Conservation (phyloP, 2,888 invertebrate species). For the Acrobasis repandana region DNA sequence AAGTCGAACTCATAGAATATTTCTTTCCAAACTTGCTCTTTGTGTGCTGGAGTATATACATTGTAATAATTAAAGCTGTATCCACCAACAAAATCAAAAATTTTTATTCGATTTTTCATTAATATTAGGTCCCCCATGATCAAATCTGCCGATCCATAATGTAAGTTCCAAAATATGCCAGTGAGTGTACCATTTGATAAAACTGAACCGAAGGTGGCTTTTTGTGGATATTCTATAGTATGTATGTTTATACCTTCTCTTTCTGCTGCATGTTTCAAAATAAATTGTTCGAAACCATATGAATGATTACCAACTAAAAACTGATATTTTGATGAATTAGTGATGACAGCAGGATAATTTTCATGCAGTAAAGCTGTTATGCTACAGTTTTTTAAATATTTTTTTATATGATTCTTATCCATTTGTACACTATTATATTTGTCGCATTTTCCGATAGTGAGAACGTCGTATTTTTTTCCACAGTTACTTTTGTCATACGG, state of each 20-base stretch:
- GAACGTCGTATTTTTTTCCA: conserved; percentile 39
- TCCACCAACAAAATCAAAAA: conserved; percentile 59
- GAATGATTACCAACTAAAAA: conserved; percentile 36
- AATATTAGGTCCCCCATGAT: conserved; percentile 52
- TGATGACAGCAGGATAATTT: conserved; percentile 47
- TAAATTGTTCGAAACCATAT: conserved; percentile 53
- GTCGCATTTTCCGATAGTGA: conserved; percentile 44
- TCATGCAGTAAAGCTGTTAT: conserved; percentile 46
- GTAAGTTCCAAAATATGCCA: conserved; percentile 48
- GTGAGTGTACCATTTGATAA: conserved; percentile 51
- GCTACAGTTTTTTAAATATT: conserved; percentile 44
- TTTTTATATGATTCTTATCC: conserved; percentile 30
- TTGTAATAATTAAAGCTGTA: conserved; percentile 46
- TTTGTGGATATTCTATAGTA: conserved; percentile 35
- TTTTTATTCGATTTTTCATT: conserved; percentile 49
- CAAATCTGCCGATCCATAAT: conserved; percentile 46
- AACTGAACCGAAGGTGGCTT: conserved; percentile 42
- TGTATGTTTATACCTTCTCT: conserved; percentile 43
- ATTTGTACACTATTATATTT: conserved; percentile 28
- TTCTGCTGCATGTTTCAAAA: conserved; percentile 49
- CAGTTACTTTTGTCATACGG: conserved; percentile 50
- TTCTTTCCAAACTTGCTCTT: conserved; percentile 49
- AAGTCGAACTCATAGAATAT: conserved; percentile 51
- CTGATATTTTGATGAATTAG: conserved; percentile 39
- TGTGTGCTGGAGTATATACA: conserved; percentile 46